These are phyloP conservation scores for Sphaeridia pumilis DNA, from an alignment of 2,888 invertebrate genomes.

Conservation along the genomic window DNA sequence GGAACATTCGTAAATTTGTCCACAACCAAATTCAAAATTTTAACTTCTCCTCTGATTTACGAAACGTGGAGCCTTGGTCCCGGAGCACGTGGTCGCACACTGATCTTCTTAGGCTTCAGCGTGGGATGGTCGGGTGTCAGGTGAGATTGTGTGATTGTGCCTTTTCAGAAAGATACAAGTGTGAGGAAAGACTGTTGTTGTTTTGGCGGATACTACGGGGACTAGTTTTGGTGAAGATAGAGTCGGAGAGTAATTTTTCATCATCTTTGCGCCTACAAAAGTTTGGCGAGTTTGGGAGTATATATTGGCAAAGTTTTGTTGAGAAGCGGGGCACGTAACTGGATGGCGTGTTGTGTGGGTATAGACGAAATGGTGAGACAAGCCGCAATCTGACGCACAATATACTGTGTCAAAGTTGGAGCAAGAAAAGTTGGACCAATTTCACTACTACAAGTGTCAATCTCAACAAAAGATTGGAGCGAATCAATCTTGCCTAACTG, in stretches of 20 bases:
- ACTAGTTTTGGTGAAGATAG: background rate
- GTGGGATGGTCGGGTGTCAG: constrained; percentile 78
- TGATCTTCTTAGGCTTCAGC: constrained; percentile 69
- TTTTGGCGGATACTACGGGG: too few species aligned
- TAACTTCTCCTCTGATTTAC: constrained; percentile 57
- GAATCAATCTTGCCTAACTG: too few species aligned
- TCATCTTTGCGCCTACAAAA: background rate
- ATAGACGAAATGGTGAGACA: too few species aligned
- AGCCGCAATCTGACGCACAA: too few species aligned
- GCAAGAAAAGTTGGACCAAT: too few species aligned
- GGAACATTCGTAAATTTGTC: constrained; percentile 81
- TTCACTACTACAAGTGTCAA: constrained; percentile 1
- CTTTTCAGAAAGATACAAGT: too few species aligned
- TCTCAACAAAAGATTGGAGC: background rate
- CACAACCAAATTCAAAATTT: constrained; percentile 78
- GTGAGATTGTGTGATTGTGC: constrained; percentile 41
- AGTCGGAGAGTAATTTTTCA: background rate
- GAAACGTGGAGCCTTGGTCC: constrained; percentile 68
- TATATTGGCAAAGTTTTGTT: background rate
- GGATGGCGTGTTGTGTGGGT: too few species aligned
- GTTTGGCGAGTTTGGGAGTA: background rate
- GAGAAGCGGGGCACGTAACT: background rate
- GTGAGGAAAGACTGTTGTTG: too few species aligned
- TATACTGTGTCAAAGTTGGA: too few species aligned
- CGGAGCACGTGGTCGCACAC: constrained; percentile 84